Evolutionary conservation across 2,113 vertebrate genomes (phyloP), one percentile per base, ranked within the genome.

Genomic region (Erinaceus europaeus): DNA sequence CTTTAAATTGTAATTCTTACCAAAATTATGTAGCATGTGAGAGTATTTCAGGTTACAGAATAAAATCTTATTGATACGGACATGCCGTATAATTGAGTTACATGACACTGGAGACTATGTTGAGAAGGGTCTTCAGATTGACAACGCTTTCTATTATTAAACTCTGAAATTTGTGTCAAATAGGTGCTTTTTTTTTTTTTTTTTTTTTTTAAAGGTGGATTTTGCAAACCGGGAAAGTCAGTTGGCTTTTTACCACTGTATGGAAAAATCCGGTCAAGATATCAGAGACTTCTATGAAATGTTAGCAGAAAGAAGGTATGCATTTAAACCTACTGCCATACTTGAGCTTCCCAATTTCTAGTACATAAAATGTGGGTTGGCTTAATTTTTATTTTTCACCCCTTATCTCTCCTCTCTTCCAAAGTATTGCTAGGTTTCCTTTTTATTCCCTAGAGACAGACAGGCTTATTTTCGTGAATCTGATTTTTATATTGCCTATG

Each of bases 151-250:
- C 11, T 7, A 27, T 82, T 65, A 69, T 61, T 84, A 68, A 93
- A 77, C 86, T 65, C 36, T 90, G 62, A 93, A 91, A 87, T 32
- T 21, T 36, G 44, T 12, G 3, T 64, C 61, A 74, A 65, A 85
- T 73, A 34, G n/a, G n/a, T n/a, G n/a, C n/a, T n/a, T n/a, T n/a
- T n/a, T 72, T 82, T 52, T 65, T 73, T 12, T 32, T 92, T 74
- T 79, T 2, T 91, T 90, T 94, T 77, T 68, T 91, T 74, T 82
- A 94, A 72, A 98, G 99, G 99, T 99, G 97, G 99, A 99, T 93
- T 99, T 99, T 97, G 99, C 99, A 83, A 99, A 99, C 97, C 98
- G 99, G 65, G 99, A 99, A 96, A 99, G 99, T 97, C 99, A 99
- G 93, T 95, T 99, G 97, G 98, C 99, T 27, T 99, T 99, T 96